These are phyloP conservation scores for Penaeus japonicus DNA, from an alignment of 1,140 invertebrate species.

Conservation along the genomic window DNA sequence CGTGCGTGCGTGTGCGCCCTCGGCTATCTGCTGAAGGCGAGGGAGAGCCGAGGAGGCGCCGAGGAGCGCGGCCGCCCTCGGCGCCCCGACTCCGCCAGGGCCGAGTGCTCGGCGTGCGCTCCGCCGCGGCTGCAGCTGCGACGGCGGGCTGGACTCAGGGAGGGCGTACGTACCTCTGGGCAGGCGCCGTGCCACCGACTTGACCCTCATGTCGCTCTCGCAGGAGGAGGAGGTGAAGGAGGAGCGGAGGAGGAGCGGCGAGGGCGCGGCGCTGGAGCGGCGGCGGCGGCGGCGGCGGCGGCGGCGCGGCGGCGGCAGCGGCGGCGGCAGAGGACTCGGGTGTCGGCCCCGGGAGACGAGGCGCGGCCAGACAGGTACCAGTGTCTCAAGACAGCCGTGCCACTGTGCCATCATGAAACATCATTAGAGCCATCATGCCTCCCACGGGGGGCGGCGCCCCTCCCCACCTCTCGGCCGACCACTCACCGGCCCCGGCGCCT, in stretches of 20 bases:
- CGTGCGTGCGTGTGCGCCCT: neutral
- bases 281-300: neutral
- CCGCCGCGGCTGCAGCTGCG: too few species aligned
- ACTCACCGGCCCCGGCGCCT: constrained; percentile 31
- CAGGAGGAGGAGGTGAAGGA: constrained; percentile 6
- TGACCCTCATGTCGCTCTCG: constrained; percentile 34
- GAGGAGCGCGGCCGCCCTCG: too few species aligned
- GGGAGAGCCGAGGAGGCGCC: too few species aligned
- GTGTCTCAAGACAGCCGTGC: constrained; percentile 51
- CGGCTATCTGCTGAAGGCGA: neutral
- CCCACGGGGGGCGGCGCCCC: constrained; percentile 46
- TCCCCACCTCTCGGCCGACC: constrained; percentile 37
- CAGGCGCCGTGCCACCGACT: constrained; percentile 51
- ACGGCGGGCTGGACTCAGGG: constrained; percentile 4
- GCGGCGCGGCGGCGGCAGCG: neutral
- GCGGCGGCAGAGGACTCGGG: neutral
- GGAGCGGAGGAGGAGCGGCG: neutral
- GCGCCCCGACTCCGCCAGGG: too few species aligned
- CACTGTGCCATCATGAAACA: constrained; percentile 54
- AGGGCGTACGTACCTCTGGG: constrained; percentile 47
- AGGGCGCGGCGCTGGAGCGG: neutral
- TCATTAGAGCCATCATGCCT: constrained; percentile 55
- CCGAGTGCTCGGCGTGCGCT: too few species aligned
- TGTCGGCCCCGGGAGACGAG: neutral
- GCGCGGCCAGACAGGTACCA: constrained; percentile 47